phyloP scores from a whole-genome alignment of 2,797 vertebrate species.

The Capromys pilorides region DNA sequence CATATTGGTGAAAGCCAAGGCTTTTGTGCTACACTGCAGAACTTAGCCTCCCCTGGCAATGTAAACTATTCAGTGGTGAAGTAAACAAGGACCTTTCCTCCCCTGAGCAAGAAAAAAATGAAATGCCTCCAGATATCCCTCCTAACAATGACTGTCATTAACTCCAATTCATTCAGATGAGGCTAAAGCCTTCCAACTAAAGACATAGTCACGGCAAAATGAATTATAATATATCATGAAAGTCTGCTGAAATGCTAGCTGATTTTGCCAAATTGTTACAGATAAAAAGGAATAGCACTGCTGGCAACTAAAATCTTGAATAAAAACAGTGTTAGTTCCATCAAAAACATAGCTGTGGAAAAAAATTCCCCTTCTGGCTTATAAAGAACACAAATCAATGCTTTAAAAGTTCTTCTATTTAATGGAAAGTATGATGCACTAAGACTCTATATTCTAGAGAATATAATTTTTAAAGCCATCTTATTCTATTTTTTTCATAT shows the following conservation, averaged over 20 bases:
- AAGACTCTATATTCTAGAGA: neutral
- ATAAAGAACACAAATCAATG: neutral
- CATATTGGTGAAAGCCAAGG: neutral
- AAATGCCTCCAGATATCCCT: neutral
- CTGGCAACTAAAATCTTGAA: neutral
- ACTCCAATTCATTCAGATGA: neutral
- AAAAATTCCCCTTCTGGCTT: neutral
- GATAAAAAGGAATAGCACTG: neutral
- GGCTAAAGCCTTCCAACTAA: conserved; percentile 12
- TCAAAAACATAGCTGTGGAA: neutral
- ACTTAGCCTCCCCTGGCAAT: neutral
- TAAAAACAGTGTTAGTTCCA: neutral
- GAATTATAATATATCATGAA: neutral
- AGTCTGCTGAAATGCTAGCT: neutral
- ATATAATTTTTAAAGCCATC: conserved; percentile 23
- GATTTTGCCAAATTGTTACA: neutral
- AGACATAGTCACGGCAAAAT: neutral
- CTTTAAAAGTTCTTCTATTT: conserved; percentile 18
- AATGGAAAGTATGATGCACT: neutral
- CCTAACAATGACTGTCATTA: neutral
- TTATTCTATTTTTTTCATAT: neutral
- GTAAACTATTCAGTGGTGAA: neutral
- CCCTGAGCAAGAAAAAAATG: neutral
- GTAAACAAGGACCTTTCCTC: neutral
- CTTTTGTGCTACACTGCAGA: neutral